Evolutionary conservation across 2,888 invertebrate genomes (phyloP).

Genomic region (Heliconius cydno): DNA sequence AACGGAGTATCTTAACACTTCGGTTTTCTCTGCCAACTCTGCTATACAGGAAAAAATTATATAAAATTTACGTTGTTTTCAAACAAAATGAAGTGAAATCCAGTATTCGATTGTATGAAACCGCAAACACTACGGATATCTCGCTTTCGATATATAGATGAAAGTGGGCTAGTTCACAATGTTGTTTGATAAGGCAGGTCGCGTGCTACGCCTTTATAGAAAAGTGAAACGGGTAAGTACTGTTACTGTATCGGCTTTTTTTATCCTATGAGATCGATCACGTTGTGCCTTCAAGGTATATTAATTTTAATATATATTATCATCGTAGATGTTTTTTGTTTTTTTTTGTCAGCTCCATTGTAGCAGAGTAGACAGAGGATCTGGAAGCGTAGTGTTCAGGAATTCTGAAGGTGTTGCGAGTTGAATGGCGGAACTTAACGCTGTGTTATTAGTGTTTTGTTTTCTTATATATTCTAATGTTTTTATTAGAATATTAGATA

Average conservation of each 20-base stretch:
- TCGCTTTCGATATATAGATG: conserved; percentile 74
- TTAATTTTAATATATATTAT: not conserved
- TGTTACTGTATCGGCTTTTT: conserved; percentile 39
- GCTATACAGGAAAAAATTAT: not conserved
- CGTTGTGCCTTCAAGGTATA: not conserved
- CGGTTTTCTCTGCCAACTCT: not conserved
- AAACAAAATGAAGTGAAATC: conserved; percentile 56
- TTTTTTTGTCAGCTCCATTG: not conserved
- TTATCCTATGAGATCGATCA: conserved; percentile 25
- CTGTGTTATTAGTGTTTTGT: not conserved
- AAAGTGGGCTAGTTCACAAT: conserved; percentile 72
- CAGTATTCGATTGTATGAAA: conserved; percentile 78
- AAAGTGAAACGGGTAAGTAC: conserved; percentile 49
- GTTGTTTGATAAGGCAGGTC: conserved; percentile 64
- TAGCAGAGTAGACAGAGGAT: not conserved
- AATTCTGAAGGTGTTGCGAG: not conserved
- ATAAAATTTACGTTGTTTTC: not conserved
- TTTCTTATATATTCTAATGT: not conserved
- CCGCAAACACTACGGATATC: conserved; percentile 74
- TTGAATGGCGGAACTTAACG: not conserved
- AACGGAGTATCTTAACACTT: not conserved
- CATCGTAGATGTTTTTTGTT: not conserved
- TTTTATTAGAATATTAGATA: too few species aligned
- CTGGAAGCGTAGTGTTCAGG: not conserved
- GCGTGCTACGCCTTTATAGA: conserved; percentile 52